Base-by-base conservation (phyloP, 1,140 invertebrate genomes). In the Subanguina moxae region DNA sequence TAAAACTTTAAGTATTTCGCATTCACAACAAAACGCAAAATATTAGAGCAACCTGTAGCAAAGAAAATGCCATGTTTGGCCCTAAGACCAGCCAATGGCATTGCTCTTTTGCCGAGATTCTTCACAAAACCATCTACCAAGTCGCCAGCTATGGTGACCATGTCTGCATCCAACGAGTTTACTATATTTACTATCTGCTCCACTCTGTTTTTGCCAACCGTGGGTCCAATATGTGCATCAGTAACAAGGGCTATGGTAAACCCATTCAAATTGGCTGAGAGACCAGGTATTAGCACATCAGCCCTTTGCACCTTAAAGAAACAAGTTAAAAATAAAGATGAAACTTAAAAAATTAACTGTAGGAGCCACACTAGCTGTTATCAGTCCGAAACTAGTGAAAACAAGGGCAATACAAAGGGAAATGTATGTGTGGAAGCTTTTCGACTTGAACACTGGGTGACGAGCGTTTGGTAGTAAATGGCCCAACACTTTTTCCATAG, bases 141-240 rank as follows among this genome's bases (percentile, higher is more conserved):
- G 46, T 76, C 74, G 19, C 74, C 74, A 38, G 52, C 30, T n/a
- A 76, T 76, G 1, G 67, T 59, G 25, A 76, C 72, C 8, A 61
- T 48, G 67, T 78, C 66, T 7, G 64, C 75, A 17, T 76, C 42
- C 11, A 78, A 21, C n/a, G 27, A 23, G 25, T 76, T 76, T 8
- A 71, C 58, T 11, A 61, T 48, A 13, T 65, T 48, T 5, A 76
- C 74, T n/a, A 76, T 76, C 43, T 65, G 25, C 21, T 73, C 57
- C 1, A 76, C 58, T 43, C 76, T 30, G 8, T 42, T 15, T 32
- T 48, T 73, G 13, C 43, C 27, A 15, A 76, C 76, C 1, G 76
- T 78, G 13, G 74, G 74, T 15, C 74, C 76, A 57, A 78, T 75
- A 38, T 76, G 74, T 19, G 78, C 25, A 57, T 76, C 74, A n/a